Percentiles rank a stretch among this genome's conserved stretches.
Evolutionary conservation across 1,140 invertebrate genomes (phyloP).

Genomic region (Dreissena polymorpha): DNA sequence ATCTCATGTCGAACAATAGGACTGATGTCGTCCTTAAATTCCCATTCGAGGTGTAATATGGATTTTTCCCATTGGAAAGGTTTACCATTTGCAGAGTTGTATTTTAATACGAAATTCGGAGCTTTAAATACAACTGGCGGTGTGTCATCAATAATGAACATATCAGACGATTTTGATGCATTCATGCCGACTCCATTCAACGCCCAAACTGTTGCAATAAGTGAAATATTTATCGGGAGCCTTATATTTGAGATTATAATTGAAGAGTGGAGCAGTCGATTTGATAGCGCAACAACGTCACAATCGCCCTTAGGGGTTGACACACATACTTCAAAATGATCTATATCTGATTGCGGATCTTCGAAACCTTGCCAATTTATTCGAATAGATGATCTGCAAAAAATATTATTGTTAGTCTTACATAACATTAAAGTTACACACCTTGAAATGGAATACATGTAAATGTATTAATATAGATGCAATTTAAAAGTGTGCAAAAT

Average conservation of each 20-base stretch:
- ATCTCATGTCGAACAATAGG: neutral
- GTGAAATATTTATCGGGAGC: constrained; percentile 32
- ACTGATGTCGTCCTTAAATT: constrained; percentile 24
- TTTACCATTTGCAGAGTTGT: neutral
- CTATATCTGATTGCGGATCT: constrained; percentile 56
- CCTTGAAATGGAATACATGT: too few relatives aligned
- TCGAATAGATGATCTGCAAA: constrained; percentile 36
- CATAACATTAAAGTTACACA: neutral
- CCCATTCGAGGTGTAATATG: neutral
- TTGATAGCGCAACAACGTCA: constrained; percentile 29
- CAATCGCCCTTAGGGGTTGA: constrained; percentile 11
- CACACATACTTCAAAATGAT: constrained; percentile 51
- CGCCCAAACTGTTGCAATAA: constrained; percentile 49
- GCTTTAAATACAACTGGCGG: neutral
- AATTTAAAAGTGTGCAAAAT: too few relatives aligned
- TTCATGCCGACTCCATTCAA: constrained; percentile 46
- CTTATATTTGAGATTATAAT: constrained; percentile 22
- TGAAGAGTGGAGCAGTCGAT: constrained; percentile 11
- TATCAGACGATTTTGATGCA: constrained; percentile 15
- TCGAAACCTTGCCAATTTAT: constrained; percentile 55
- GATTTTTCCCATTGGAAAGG: constrained; percentile 46
- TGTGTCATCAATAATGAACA: constrained; percentile 42
- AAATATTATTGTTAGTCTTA: neutral
- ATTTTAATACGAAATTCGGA: constrained; percentile 14
- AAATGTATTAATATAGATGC: too few relatives aligned